phyloP scores from a whole-genome alignment of 2,888 invertebrate genomes.

The Sussaba pulchella region DNA sequence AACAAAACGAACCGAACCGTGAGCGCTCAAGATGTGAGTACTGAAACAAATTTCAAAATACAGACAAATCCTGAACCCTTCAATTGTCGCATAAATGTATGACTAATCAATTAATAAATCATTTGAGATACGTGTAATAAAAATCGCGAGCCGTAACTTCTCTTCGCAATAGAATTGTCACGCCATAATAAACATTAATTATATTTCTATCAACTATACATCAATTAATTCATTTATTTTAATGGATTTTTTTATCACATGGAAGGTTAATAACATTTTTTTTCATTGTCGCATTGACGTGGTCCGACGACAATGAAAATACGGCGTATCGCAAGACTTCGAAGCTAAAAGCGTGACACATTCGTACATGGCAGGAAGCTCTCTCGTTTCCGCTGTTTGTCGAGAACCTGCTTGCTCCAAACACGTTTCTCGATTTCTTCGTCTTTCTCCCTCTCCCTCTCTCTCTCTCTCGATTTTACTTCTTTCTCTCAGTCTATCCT shows the following conservation, averaged over 20 bases:
- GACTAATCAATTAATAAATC: too few relatives aligned
- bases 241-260: too few relatives aligned
- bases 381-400: conserved; percentile 33
- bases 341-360: conserved; percentile 11
- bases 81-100: too few relatives aligned
- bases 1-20: not conserved
- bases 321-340: conserved; percentile 2
- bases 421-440: conserved; percentile 8
- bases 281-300: conserved; percentile 7
- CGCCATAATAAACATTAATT: too few relatives aligned
- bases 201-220: too few relatives aligned
- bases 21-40: too few relatives aligned
- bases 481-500: not conserved
- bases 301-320: conserved; percentile 4
- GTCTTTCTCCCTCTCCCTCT: not conserved
- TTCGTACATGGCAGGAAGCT: not conserved
- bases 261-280: conserved; percentile 5
- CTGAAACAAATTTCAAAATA: too few relatives aligned
- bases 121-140: too few relatives aligned
- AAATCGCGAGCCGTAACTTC: too few relatives aligned
- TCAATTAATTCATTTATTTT: too few relatives aligned
- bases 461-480: not conserved
- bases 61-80: too few relatives aligned
- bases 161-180: too few relatives aligned
- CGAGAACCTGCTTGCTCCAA: not conserved